A percentile compares a stretch with the other conserved stretches of the same genome.
Conservation (phyloP, 2,797 vertebrate genomes). For the Silurus lanzhouensis region DNA sequence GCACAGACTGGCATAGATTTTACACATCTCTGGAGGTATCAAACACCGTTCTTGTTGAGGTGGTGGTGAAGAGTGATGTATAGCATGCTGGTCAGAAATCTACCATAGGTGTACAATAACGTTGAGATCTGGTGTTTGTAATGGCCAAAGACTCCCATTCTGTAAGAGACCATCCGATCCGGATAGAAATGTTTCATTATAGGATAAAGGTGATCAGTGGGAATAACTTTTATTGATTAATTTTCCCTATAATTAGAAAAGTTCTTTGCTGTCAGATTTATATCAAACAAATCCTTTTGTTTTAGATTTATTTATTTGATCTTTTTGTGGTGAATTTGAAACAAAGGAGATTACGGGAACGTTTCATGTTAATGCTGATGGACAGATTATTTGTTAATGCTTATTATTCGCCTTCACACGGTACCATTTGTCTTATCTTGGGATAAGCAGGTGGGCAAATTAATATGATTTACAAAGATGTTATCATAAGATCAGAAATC, state of each 20-base stretch:
- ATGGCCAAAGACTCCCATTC: background rate
- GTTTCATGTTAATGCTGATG: background rate
- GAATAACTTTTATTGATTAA: background rate
- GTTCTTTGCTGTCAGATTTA: background rate
- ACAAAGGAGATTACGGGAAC: background rate
- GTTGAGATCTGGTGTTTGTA: background rate
- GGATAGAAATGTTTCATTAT: background rate
- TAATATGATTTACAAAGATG: constrained; percentile 7
- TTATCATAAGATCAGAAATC: constrained; percentile 6
- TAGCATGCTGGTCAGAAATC: background rate
- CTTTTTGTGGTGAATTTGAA: background rate
- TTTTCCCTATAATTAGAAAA: background rate
- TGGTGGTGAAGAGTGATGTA: background rate
- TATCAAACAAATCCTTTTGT: background rate
- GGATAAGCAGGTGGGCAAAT: background rate
- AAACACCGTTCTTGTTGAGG: background rate
- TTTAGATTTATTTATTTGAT: background rate
- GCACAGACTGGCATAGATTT: background rate
- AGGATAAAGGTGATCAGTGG: background rate
- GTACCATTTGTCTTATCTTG: background rate
- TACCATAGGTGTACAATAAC: background rate
- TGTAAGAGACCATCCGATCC: background rate
- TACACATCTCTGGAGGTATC: background rate
- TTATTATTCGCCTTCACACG: background rate
- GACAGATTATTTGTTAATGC: background rate